A percentile compares a stretch with the other conserved stretches of the same genome.
These are phyloP conservation scores for Halocynthia roretzi DNA, from an alignment of 23 tunicate species.

Conservation along the genomic window DNA sequence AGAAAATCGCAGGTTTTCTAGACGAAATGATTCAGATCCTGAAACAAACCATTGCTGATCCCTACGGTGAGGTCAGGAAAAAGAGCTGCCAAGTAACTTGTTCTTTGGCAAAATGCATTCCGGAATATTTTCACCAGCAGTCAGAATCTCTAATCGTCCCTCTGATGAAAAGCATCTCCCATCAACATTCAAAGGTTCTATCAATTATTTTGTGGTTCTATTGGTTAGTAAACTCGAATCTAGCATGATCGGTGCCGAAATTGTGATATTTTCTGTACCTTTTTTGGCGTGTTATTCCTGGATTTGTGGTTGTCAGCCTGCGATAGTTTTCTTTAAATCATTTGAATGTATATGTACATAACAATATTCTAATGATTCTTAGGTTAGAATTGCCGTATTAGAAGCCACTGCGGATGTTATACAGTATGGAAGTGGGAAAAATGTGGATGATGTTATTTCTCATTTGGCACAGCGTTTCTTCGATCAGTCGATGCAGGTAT, in stretches of 20 bases:
- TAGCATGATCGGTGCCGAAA: neutral
- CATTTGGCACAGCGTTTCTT: conserved; percentile 91
- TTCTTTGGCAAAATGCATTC: conserved; percentile 48
- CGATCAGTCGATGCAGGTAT: conserved; percentile 78
- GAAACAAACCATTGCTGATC: conserved; percentile 67
- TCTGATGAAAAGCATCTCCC: conserved; percentile 74
- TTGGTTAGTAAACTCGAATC: neutral
- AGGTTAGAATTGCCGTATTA: conserved; percentile 84
- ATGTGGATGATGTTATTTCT: conserved; percentile 88
- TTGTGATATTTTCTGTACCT: too few relatives aligned
- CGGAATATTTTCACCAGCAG: conserved; percentile 92
- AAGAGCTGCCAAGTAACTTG: conserved; percentile 62
- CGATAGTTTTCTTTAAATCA: too few relatives aligned
- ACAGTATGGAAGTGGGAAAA: conserved; percentile 92
- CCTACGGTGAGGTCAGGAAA: conserved; percentile 80
- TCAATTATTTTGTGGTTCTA: neutral
- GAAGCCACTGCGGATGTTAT: conserved; percentile 97
- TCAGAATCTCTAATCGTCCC: conserved; percentile 76
- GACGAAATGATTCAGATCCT: conserved; percentile 82
- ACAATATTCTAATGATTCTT: neutral
- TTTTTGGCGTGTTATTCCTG: too few relatives aligned
- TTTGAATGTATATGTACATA: too few relatives aligned
- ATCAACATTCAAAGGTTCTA: conserved; percentile 84
- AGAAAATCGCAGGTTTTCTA: conserved; percentile 65
- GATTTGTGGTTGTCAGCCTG: too few relatives aligned